phyloP scores from a whole-genome alignment of 2,113 vertebrate genomes.

The Tylochromis polylepis region DNA sequence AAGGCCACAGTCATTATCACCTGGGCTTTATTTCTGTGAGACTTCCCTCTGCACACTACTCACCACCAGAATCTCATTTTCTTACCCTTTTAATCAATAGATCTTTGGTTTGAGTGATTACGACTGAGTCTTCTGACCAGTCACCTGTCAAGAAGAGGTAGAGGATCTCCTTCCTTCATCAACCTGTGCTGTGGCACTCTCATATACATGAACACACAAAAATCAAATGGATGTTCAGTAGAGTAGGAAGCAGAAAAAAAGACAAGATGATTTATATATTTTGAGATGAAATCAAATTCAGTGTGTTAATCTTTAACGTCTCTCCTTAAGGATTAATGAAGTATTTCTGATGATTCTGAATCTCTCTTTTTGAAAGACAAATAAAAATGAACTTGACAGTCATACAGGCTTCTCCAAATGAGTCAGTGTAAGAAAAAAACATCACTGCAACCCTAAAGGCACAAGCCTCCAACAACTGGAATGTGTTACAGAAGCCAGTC shows the following conservation, averaged over 20 bases:
- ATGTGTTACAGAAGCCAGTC: no score
- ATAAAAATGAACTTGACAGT: not conserved
- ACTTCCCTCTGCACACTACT: not conserved
- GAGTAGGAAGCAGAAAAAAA: not conserved
- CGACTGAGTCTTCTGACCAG: conserved; percentile 46
- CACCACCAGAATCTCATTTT: conserved; percentile 26
- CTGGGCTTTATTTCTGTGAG: not conserved
- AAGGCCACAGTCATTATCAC: conserved; percentile 45
- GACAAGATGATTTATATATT: not conserved
- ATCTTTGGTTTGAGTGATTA: conserved; percentile 58
- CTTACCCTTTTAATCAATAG: conserved; percentile 57
- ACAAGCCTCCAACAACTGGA: no score
- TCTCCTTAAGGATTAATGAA: not conserved
- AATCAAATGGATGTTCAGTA: not conserved
- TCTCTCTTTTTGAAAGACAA: not conserved
- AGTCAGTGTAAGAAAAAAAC: not conserved
- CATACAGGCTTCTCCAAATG: not conserved
- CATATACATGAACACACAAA: not conserved
- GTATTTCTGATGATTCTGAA: not conserved
- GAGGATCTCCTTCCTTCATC: conserved; percentile 24
- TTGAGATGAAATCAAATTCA: not conserved
- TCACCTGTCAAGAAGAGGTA: not conserved
- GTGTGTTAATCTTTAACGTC: not conserved
- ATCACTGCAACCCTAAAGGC: not conserved
- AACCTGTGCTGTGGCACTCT: not conserved